Evolutionary conservation across 2,888 invertebrate species (phyloP).

Genomic region (Temnothorax rugatulus): DNA sequence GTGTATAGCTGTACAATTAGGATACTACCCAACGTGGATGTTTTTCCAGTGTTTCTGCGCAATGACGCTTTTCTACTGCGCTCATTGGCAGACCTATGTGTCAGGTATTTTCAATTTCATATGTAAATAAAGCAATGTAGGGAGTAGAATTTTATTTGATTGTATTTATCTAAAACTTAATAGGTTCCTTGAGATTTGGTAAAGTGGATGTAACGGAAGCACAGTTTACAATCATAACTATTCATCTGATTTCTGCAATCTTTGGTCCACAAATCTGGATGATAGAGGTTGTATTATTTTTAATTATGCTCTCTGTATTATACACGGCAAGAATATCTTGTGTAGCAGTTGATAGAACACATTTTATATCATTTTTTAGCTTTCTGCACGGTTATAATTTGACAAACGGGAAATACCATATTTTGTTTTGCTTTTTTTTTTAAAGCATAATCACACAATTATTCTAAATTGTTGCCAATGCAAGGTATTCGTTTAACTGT

Average conservation of each 20-base stretch:
- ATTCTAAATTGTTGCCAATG: slow-evolving; percentile 22
- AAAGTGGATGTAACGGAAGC: slow-evolving; percentile 99
- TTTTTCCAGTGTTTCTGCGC: slow-evolving; percentile 98
- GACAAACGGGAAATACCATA: neutral
- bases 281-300: slow-evolving; percentile 88
- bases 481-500: slow-evolving; percentile 11
- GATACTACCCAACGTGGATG: slow-evolving; percentile 97
- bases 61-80: slow-evolving; percentile 98
- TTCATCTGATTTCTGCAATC: slow-evolving; percentile 94
- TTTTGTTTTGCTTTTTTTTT: slow-evolving; percentile 1
- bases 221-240: slow-evolving; percentile 96
- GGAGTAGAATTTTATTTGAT: neutral
- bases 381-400: slow-evolving; percentile 21
- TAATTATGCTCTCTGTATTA: slow-evolving; percentile 47
- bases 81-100: slow-evolving; percentile 99
- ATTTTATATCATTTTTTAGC: neutral
- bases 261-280: slow-evolving; percentile 97
- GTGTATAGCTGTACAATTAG: slow-evolving; percentile 97
- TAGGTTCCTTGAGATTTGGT: slow-evolving; percentile 94
- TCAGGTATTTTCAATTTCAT: slow-evolving; percentile 88
- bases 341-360: slow-evolving; percentile 7
- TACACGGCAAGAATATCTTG: slow-evolving; percentile 49
- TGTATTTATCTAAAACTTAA: slow-evolving; percentile 19
- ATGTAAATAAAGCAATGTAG: neutral
- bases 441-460: neutral